Conservation (phyloP, 2,888 invertebrate genomes). For the Pollenia amentaria region DNA sequence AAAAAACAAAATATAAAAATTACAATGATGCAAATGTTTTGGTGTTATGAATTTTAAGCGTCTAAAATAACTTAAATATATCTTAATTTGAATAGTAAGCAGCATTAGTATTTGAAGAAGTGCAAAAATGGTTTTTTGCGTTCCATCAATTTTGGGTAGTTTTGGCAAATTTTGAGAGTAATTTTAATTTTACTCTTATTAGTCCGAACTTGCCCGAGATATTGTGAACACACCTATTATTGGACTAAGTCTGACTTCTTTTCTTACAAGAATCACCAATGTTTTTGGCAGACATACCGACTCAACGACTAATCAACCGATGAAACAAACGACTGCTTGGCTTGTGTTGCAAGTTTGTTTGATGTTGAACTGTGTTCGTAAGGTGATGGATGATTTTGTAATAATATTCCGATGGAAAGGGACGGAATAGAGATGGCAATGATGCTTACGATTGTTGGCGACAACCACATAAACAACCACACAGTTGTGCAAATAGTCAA, state of each 20-base stretch:
- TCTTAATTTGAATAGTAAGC: too few species aligned
- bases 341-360: conserved; percentile 13
- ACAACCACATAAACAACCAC: conserved; percentile 40
- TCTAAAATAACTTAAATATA: too few species aligned
- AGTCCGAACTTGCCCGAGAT: too few species aligned
- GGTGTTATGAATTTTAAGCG: too few species aligned
- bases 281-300: neutral
- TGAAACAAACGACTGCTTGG: neutral
- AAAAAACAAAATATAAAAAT: too few species aligned
- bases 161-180: too few species aligned
- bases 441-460: conserved; percentile 11
- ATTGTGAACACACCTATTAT: too few species aligned
- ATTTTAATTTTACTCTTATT: too few species aligned
- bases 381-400: conserved; percentile 41
- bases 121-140: too few species aligned
- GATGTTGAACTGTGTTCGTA: neutral
- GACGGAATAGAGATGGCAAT: neutral
- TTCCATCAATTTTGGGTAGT: too few species aligned
- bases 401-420: neutral
- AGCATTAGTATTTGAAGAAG: too few species aligned
- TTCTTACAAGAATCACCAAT: conserved; percentile 4
- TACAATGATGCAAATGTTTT: too few species aligned
- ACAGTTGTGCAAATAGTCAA: conserved; percentile 52
- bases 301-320: neutral
- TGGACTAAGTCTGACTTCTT: conserved; percentile 9